phyloP scores from a whole-genome alignment of 2,113 vertebrate species.

The Chinchilla lanigera region DNA sequence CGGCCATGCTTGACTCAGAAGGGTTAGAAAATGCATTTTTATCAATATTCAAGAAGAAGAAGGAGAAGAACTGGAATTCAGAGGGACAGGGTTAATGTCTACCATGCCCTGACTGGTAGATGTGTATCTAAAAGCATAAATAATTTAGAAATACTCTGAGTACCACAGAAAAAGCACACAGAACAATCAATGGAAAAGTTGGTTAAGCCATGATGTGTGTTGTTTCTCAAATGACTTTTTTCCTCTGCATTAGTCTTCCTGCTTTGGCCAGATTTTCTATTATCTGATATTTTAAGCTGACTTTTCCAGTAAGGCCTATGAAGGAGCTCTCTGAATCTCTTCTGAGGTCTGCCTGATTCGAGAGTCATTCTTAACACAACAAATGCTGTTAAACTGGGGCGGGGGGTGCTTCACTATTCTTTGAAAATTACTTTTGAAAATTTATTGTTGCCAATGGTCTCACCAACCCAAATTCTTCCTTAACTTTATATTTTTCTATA shows the following conservation, averaged over 20 bases:
- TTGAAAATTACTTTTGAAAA: constrained; percentile 9
- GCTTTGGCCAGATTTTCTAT: not conserved
- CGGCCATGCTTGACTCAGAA: not conserved
- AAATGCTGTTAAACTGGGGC: not conserved
- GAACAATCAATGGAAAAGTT: not conserved
- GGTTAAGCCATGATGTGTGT: not conserved
- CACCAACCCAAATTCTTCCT: not conserved
- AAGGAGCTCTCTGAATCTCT: not conserved
- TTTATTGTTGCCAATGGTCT: not conserved
- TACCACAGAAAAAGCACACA: not conserved
- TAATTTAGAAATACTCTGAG: not conserved
- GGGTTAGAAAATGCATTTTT: not conserved
- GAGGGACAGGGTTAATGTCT: not conserved
- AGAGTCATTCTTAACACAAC: not conserved
- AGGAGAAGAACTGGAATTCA: not conserved
- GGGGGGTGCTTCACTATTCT: not conserved
- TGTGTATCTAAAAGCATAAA: not conserved
- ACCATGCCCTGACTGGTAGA: not conserved
- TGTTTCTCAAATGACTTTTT: not conserved
- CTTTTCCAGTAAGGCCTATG: not conserved
- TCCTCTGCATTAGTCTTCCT: not conserved
- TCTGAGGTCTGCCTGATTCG: not conserved
- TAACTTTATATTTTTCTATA: not conserved
- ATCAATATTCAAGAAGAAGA: not conserved
- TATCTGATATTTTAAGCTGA: not conserved